Evolutionary conservation across 2,797 vertebrate genomes (phyloP), one percentile per base, ranked within the genome.

Genomic region (Siniperca undulata): DNA sequence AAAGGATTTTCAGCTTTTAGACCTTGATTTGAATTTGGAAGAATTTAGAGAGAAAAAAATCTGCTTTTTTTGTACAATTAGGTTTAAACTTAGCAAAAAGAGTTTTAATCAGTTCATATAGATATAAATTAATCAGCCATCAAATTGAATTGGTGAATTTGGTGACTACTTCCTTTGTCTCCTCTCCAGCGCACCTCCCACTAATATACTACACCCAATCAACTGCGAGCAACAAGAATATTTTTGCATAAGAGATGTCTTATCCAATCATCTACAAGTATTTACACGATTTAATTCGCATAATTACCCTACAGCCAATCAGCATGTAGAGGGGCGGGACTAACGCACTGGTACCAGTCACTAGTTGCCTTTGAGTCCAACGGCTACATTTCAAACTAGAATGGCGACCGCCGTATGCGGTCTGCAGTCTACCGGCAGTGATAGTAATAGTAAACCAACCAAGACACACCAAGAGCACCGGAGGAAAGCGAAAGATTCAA

Each of bases 401-500:
- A 98, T 97, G 97, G 97, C 96, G 93, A 92, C 95, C 40, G 96
- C 95, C 12, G 70, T 96, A 24, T 96, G 97, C 84, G 95, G 96
- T 81, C 84, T 84, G 13, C 93, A 91, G 59, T 82, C 91, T 7
- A 72, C 70, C 50, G 84, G 87, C 75, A 84, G 85, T 12, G 92
- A 93, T 70, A 84, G 84, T 14, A 93, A 94, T 82, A 84, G 84
- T 14, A 93, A 94, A 82, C 46, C 93, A 2, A 20, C 86, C 0
- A 95, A 92, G 84, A 78, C 79, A 3, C 89, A 90, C 67, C 93
- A 94, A 70, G 96, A 96, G 50, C 91, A 90, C 7, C 86, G 93
- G 12, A 84, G 92, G 50, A 96, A 92, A 90, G 90, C 87, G 34
- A 96, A 95, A 20, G 97, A 98, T 74, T 97, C 97, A 3, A 94